Conservation (phyloP, 2,113 vertebrate species). For the Sardina pilchardus region DNA sequence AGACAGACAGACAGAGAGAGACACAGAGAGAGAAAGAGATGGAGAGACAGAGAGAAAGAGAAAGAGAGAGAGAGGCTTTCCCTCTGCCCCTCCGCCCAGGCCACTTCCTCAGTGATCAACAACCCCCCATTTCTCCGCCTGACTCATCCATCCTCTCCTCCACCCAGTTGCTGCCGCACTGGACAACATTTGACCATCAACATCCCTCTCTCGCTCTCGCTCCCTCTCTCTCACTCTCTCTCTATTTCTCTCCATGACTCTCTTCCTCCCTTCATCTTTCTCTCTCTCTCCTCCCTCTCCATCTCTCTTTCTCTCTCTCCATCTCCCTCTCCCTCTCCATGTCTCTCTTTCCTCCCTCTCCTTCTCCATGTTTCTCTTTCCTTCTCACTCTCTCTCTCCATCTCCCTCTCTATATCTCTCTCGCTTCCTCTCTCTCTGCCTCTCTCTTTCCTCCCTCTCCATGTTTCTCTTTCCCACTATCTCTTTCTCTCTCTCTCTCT, state of each 20-base stretch:
- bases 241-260: neutral
- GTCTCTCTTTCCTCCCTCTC: neutral
- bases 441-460: neutral
- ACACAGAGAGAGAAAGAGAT: neutral
- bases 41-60: neutral
- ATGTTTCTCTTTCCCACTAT: too few relatives aligned
- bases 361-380: too few relatives aligned
- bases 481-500: too few relatives aligned
- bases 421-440: constrained; percentile 18
- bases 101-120: constrained; percentile 44
- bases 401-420: constrained; percentile 33
- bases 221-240: neutral
- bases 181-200: neutral
- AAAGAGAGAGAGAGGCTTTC: neutral
- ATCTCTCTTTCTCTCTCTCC: neutral
- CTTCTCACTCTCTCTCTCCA: constrained; percentile 18
- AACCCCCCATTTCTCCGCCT: constrained; percentile 36
- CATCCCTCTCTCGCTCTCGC: constrained; percentile 40
- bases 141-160: constrained; percentile 53
- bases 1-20: neutral
- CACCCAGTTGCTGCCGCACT: constrained; percentile 30
- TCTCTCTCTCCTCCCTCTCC: neutral
- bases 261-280: neutral
- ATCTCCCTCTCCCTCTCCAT: neutral
- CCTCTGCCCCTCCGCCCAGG: constrained; percentile 22